Percentiles rank a stretch among this genome's conserved stretches.
Conservation (phyloP, 2,113 vertebrate genomes). For the Atractosteus spatula region DNA sequence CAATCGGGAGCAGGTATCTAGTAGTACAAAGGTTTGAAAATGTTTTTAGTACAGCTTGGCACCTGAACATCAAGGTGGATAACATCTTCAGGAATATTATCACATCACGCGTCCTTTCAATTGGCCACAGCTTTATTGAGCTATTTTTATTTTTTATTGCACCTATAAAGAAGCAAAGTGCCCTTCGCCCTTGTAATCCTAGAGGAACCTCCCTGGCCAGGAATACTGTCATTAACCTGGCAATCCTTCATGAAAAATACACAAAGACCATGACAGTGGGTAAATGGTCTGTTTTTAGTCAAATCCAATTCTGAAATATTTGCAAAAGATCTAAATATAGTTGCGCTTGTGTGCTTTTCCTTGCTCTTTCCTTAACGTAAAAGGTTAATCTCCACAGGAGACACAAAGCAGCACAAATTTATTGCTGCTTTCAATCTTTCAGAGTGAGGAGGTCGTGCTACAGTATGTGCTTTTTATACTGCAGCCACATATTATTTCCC, state of each 20-base stretch:
- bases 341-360: too few relatives aligned
- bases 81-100: constrained; percentile 2
- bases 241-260: background rate
- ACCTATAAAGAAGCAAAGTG: background rate
- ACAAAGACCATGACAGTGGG: too few relatives aligned
- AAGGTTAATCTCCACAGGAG: too few relatives aligned
- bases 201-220: background rate
- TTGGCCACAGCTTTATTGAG: background rate
- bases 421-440: too few relatives aligned
- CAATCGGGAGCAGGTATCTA: background rate
- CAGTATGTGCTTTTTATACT: too few relatives aligned
- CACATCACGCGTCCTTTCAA: background rate
- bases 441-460: too few relatives aligned
- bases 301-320: too few relatives aligned
- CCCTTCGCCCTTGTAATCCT: background rate
- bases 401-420: too few relatives aligned
- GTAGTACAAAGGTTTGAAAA: constrained; percentile 2
- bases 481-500: too few relatives aligned
- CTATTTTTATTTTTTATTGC: background rate
- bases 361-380: too few relatives aligned
- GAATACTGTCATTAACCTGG: background rate
- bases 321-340: too few relatives aligned
- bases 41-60: background rate
- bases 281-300: too few relatives aligned
- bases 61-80: background rate